Evolutionary conservation across 2,113 vertebrate genomes (phyloP).

Genomic region (Crypturellus undulatus): DNA sequence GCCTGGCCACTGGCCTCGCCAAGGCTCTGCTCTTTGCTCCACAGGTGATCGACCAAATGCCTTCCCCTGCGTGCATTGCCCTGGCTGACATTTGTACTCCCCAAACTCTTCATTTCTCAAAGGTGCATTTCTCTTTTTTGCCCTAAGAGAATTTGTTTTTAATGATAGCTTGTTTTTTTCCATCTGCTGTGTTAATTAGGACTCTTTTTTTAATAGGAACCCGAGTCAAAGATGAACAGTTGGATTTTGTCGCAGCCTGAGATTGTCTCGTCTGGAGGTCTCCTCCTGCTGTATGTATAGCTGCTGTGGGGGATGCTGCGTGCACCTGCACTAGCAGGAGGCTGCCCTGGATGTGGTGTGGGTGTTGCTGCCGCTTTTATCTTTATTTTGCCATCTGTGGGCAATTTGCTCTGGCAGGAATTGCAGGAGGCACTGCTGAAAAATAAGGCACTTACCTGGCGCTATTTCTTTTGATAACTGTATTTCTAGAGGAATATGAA

Average conservation of each 20-base stretch:
- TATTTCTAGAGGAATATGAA: background rate
- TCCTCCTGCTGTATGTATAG: accelerated
- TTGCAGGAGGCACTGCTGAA: background rate
- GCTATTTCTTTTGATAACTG: no score
- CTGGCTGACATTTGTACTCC: no score
- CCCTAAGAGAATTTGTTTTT: background rate
- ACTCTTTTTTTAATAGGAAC: background rate
- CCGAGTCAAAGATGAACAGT: background rate
- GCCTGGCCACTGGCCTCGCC: no score
- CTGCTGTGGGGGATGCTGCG: background rate
- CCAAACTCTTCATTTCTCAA: background rate
- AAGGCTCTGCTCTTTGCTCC: no score
- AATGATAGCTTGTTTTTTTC: background rate
- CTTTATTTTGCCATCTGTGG: background rate
- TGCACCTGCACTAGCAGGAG: background rate
- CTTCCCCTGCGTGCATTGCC: no score
- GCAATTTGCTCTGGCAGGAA: background rate
- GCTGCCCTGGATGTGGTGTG: background rate
- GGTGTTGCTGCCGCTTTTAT: background rate
- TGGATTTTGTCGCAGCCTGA: background rate
- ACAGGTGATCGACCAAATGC: no score
- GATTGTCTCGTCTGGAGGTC: background rate
- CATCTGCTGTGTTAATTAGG: background rate
- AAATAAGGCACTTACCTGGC: background rate
- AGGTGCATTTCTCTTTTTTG: background rate